Percentiles rank a stretch among this genome's conserved stretches.
These are phyloP conservation scores for Bombus vancouverensis DNA, from an alignment of 1,140 invertebrate species.

Conservation along the genomic window DNA sequence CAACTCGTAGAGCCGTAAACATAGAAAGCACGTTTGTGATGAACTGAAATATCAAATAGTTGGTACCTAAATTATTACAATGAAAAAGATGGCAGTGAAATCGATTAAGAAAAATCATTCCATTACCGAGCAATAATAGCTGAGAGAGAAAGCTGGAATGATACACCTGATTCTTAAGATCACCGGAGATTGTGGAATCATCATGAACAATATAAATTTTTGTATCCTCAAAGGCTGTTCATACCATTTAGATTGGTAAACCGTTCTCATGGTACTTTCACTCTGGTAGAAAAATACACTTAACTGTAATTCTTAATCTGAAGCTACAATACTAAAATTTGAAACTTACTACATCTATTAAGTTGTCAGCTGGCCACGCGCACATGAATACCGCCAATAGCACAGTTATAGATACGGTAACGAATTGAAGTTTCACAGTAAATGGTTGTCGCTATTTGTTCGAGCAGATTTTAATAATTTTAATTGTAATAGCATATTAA, in stretches of 20 bases:
- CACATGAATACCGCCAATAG: constrained; percentile 65
- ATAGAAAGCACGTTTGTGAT: constrained; percentile 16
- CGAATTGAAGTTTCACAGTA: constrained; percentile 58
- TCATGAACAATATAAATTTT: constrained; percentile 33
- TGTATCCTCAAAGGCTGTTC: constrained; percentile 14
- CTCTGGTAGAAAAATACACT: constrained; percentile 1
- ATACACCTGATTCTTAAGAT: constrained; percentile 45
- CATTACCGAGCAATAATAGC: constrained; percentile 61
- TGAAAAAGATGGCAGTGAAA: not conserved
- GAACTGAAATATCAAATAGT: constrained; percentile 6
- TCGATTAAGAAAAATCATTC: not conserved
- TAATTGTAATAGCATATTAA: not conserved
- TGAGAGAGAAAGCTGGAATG: constrained; percentile 59
- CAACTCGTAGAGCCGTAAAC: not conserved
- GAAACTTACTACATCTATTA: constrained; percentile 60
- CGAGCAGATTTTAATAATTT: not conserved
- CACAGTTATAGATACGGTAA: constrained; percentile 41
- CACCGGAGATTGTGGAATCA: constrained; percentile 48
- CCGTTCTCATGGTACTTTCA: constrained; percentile 10
- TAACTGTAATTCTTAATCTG: not conserved
- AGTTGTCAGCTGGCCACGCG: constrained; percentile 64
- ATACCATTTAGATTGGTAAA: constrained; percentile 59
- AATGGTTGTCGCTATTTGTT: constrained; percentile 27
- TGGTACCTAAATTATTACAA: not conserved
- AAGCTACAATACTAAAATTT: not conserved